Base-by-base conservation (phyloP, 2,797 vertebrate species). In the Sparidentex hasta region DNA sequence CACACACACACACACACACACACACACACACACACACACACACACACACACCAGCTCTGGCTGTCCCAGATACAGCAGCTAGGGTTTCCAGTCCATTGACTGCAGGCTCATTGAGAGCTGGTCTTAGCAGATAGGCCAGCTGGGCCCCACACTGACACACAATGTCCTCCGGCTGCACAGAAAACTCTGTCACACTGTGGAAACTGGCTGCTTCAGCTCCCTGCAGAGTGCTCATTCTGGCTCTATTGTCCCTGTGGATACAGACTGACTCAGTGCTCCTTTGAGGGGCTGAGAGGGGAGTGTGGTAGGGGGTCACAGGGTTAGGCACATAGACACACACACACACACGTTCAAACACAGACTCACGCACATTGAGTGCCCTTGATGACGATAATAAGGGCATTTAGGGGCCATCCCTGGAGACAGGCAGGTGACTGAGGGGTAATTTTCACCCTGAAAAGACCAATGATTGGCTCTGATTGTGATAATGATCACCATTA, bases 401-500 rank as follows among this genome's bases (percentile, higher is more conserved):
- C 92, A 93, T 94, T 95, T 94, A 94, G 88, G 84, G 90, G 89
- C 82, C 27, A 84, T 93, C 94, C 87, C 88, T 71, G 70, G 90
- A 87, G 93, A 94, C 68, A 13, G 92, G 88, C 93, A 94, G 93
- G 93, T 94, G 93, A 95, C 89, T 92, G 90, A 93, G 85, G 93
- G 90, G 90, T 94, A 93, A 95, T 95, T 94, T 94, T 93, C 90
- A 69, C 90, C 86, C 90, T 93, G 90, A 95, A 95, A 94, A 93
- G 93, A 88, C 87, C 91, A 88, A 92, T 93, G 93, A 94, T 95
- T 94, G 92, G 92, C 88, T 94, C 65, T 93, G 92, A 95, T 94
- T 94, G 93, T 83, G 92, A 93, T 95, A 93, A 95, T 93, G 90
- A 93, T 93, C 92, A 71, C 88, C 87, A 95, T 95, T 94, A 94